Conservation (phyloP, 2,888 invertebrate species). For the Rhimphoctona megacephalus region DNA sequence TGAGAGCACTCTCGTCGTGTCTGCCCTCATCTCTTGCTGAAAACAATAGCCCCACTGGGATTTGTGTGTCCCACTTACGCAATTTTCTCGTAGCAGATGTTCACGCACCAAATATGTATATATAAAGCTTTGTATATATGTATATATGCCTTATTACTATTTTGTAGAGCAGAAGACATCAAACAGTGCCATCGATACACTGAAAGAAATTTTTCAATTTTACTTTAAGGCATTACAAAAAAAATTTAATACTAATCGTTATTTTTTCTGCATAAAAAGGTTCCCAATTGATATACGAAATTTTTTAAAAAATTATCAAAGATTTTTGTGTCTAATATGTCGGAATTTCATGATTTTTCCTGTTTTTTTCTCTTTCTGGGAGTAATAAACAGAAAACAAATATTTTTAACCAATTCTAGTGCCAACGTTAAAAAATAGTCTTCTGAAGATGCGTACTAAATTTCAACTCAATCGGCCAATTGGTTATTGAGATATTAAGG, state of each 20-base stretch:
- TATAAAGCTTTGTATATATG: neutral
- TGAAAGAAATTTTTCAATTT: neutral
- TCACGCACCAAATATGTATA: slow-evolving; percentile 27
- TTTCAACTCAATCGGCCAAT: neutral
- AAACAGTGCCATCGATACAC: neutral
- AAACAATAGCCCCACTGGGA: slow-evolving; percentile 42
- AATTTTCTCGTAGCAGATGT: slow-evolving; percentile 49
- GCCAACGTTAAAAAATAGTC: neutral
- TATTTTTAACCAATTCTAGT: neutral
- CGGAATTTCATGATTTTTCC: neutral
- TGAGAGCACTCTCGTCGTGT: neutral
- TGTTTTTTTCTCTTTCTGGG: neutral
- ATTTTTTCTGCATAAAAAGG: no score
- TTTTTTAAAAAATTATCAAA: no score
- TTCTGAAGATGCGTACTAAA: neutral
- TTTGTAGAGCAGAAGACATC: neutral
- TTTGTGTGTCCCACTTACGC: slow-evolving; percentile 58
- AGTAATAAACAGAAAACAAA: neutral
- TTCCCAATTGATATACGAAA: no score
- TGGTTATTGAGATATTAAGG: no score
- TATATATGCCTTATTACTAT: neutral
- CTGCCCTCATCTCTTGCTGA: slow-evolving; percentile 8
- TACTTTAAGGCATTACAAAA: neutral
- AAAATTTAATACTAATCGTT: neutral
- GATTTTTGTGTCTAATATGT: neutral